Evolutionary conservation across 1,140 invertebrate genomes (phyloP), one percentile per base, ranked within the genome.

Genomic region (Eumaeus atala): DNA sequence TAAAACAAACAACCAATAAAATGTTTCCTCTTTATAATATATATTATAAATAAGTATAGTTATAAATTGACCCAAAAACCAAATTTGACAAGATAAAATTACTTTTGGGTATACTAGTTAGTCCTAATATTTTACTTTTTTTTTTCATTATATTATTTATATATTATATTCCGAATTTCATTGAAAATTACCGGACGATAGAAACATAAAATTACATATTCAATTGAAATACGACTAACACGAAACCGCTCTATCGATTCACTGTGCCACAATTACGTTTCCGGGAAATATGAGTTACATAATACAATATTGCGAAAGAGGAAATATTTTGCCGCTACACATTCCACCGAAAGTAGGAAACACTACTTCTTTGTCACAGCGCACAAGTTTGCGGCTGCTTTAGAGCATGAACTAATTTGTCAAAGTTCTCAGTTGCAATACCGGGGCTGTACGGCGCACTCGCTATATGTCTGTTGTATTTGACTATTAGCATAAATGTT

Each of bases 391-490:
- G 66, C 56, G 59, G 67, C 63, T 61, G 67, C 51, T 52, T 52
- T 77, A 72, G 72, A 78, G 65, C 64, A 74, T 71, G 58, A 71
- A 75, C 72, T 78, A 76, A 78, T 78, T 78, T 78, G 75, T 78
- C 72, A 74, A 78, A 78, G 62, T 75, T 74, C 62, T 58, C 61
- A 62, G 62, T 64, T 62, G 58, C 65, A 60, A 52, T 52, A 52
- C 51, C 28, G 51, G 52, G 57, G 58, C 36, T 61, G 35, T 52
- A 10, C 44, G 44, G 9, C 7, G 36, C 35, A 56, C 38, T 72
- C 48, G 9, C 49, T 33, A 51, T 59, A 60, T 35, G 48, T 59
- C 36, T 1, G n/a, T n/a, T 40, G 40, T 9, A 53, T 67, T 67
- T 12, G 42, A 28, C 21, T 28, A 28, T 28, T 28, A 28, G 21